Conservation (phyloP, 2,888 invertebrate species). For the Lithosia quadra region DNA sequence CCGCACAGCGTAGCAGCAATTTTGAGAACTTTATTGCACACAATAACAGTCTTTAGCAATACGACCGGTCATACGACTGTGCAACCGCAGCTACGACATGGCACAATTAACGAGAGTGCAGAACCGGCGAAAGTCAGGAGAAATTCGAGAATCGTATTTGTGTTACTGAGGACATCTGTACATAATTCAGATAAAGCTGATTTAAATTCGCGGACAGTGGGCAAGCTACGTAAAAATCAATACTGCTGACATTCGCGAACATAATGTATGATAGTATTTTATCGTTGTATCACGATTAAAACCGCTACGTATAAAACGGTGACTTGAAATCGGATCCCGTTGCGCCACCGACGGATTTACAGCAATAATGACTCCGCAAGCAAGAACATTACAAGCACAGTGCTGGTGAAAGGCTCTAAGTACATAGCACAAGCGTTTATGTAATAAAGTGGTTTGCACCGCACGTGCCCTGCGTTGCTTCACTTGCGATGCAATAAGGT, state of each 20-base stretch:
- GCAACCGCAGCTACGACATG: conserved; percentile 58
- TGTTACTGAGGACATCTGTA: conserved; percentile 42
- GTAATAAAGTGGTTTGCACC: conserved; percentile 63
- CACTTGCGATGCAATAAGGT: conserved; percentile 46
- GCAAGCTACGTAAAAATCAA: conserved; percentile 26
- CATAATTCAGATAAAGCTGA: conserved; percentile 41
- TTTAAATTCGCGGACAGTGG: conserved; percentile 26
- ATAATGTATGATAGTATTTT: conserved; percentile 35
- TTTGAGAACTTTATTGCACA: conserved; percentile 6
- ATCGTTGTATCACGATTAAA: conserved; percentile 39
- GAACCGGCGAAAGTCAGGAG: conserved; percentile 69
- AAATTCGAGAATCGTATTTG: conserved; percentile 64
- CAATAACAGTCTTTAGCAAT: conserved; percentile 54
- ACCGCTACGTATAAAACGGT: conserved; percentile 49
- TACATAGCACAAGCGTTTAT: conserved; percentile 65
- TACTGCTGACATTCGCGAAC: conserved; percentile 23
- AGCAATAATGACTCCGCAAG: conserved; percentile 65
- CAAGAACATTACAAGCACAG: conserved; percentile 72
- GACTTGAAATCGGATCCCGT: conserved; percentile 58
- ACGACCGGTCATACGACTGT: conserved; percentile 56
- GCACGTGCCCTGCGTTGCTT: conserved; percentile 60
- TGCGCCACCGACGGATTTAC: conserved; percentile 60
- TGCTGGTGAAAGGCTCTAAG: conserved; percentile 73
- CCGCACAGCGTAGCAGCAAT: conserved; percentile 41
- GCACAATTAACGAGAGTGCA: conserved; percentile 62